Percentiles rank a stretch among this genome's conserved stretches.
Conservation (phyloP, 2,113 vertebrate genomes). For the Hucho hucho region DNA sequence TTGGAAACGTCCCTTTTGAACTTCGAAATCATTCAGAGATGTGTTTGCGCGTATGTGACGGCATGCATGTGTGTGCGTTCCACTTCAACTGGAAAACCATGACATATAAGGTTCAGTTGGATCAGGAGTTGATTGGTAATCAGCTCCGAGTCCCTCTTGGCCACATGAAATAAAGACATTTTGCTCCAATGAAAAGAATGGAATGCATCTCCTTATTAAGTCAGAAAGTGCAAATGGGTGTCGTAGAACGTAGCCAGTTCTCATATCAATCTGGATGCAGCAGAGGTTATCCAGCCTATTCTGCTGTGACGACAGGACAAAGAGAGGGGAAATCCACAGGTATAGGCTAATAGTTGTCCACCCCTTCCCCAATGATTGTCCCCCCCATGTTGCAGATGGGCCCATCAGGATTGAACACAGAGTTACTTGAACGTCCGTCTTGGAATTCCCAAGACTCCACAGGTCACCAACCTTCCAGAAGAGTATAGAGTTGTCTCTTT, state of each 20-base stretch:
- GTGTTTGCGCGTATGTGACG: background rate
- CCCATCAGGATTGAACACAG: background rate
- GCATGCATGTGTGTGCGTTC: too few species aligned
- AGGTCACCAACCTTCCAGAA: background rate
- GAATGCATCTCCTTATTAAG: background rate
- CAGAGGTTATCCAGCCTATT: background rate
- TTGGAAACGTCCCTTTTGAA: conserved; percentile 37
- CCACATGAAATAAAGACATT: background rate
- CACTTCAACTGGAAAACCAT: background rate
- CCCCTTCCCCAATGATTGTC: background rate
- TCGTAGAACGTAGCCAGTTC: background rate
- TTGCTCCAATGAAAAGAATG: background rate
- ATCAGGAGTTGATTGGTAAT: background rate
- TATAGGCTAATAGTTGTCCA: background rate
- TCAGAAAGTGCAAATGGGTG: background rate
- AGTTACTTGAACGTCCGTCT: background rate
- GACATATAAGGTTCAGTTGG: background rate
- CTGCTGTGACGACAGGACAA: background rate
- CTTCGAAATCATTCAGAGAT: conserved; percentile 40
- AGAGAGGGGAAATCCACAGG: background rate
- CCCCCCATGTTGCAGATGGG: background rate
- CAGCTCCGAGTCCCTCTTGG: background rate
- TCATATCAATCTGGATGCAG: background rate
- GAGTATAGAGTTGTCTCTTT: background rate
- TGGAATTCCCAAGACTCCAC: background rate